Percentiles rank a stretch among this genome's conserved stretches.
Conservation (phyloP, 2,113 vertebrate genomes). For the Amphiprion ocellaris region DNA sequence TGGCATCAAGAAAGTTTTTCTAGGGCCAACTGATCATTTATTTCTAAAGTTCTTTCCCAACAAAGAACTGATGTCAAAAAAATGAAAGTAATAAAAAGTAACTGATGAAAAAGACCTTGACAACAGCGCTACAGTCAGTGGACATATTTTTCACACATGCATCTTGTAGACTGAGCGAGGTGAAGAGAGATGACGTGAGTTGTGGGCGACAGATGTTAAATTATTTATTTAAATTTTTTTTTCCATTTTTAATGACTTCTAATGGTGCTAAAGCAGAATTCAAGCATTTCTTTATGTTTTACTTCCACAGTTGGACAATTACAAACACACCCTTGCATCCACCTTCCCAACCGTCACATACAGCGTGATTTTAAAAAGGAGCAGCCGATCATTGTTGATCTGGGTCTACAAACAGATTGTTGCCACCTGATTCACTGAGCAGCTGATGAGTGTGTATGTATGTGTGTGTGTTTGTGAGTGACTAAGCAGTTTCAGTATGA, state of each 20-base stretch:
- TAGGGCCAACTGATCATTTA: background rate
- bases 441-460: constrained; percentile 33
- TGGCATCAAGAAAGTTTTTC: constrained; percentile 8
- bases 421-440: constrained; percentile 56
- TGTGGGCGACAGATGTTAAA: constrained; percentile 33
- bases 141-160: constrained; percentile 36
- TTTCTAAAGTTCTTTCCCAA: constrained; percentile 9
- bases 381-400: constrained; percentile 35
- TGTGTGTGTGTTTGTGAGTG: constrained; percentile 7
- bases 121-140: constrained; percentile 3
- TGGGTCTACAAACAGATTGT: constrained; percentile 38
- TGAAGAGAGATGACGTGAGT: constrained; percentile 35
- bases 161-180: constrained; percentile 37
- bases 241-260: background rate
- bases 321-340: background rate
- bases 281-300: background rate
- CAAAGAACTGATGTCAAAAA: constrained; percentile 23
- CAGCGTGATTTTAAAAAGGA: constrained; percentile 27
- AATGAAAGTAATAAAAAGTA: constrained; percentile 37
- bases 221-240: constrained; percentile 1
- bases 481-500: constrained; percentile 68
- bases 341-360: constrained; percentile 8
- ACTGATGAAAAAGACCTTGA: constrained; percentile 59
- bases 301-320: background rate
- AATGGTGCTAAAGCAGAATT: background rate